Conservation (phyloP, 1,140 invertebrate genomes). For the Eupeodes corollae region DNA sequence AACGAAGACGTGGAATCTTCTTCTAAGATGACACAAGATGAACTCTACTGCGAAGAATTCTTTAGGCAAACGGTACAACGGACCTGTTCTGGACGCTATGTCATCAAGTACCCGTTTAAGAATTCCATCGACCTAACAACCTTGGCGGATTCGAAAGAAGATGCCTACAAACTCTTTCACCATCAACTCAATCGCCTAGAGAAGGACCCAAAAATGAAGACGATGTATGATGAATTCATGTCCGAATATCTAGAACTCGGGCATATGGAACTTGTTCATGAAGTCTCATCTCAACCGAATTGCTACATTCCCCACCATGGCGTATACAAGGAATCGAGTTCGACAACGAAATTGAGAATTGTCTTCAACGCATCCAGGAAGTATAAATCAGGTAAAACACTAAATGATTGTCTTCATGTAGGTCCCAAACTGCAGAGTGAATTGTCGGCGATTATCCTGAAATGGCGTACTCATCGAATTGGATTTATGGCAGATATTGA, state of each 20-base stretch:
- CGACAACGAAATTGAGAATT: slow-evolving; percentile 23
- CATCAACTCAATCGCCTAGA: background rate
- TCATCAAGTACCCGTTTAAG: background rate
- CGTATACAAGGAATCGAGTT: slow-evolving; percentile 21
- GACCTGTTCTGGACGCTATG: background rate
- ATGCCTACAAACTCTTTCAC: background rate
- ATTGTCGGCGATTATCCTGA: slow-evolving; percentile 23
- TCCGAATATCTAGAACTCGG: background rate
- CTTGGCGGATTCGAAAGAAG: background rate
- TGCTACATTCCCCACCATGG: slow-evolving; percentile 35
- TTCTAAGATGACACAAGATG: too few relatives aligned
- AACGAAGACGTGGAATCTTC: too few relatives aligned
- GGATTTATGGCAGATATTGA: slow-evolving; percentile 17
- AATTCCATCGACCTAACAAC: background rate
- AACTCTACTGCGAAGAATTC: too few relatives aligned
- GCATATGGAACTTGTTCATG: background rate
- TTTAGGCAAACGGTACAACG: too few relatives aligned
- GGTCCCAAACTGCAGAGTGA: slow-evolving; percentile 28
- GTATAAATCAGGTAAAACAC: slow-evolving; percentile 8
- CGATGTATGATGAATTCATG: background rate
- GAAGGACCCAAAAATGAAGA: background rate
- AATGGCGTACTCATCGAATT: slow-evolving; percentile 19
- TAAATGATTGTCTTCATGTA: slow-evolving; percentile 23
- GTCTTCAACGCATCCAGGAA: slow-evolving; percentile 28
- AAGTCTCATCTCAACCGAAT: too few relatives aligned